These are phyloP conservation scores for Petrocephalus microphthalmus DNA, from an alignment of 2,113 vertebrate genomes.

Conservation along the genomic window DNA sequence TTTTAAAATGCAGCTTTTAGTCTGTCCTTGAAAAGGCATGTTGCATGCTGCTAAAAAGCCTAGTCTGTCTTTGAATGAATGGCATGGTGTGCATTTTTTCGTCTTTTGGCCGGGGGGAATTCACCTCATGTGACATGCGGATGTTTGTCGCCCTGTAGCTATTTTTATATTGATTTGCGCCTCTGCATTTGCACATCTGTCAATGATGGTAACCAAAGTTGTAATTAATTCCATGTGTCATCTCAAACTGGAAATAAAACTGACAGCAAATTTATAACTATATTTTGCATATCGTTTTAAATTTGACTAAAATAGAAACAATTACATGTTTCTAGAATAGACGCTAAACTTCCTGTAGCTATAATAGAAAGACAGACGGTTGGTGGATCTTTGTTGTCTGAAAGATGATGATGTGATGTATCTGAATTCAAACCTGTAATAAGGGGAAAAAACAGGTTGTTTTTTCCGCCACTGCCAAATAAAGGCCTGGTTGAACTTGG, in stretches of 20 bases:
- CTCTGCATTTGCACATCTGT: background rate
- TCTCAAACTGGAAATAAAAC: background rate
- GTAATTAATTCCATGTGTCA: background rate
- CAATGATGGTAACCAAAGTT: background rate
- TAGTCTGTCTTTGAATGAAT: background rate
- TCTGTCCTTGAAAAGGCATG: background rate
- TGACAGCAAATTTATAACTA: background rate
- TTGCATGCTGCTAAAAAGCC: background rate
- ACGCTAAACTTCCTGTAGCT: background rate
- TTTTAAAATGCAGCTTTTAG: background rate
- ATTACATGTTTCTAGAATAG: background rate
- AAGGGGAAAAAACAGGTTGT: background rate
- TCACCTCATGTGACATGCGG: background rate
- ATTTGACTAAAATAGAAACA: background rate
- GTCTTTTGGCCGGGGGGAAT: background rate
- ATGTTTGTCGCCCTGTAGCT: background rate
- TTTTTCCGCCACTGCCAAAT: background rate
- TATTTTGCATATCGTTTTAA: background rate
- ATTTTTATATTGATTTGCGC: background rate
- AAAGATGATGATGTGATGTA: slow-evolving; percentile 7
- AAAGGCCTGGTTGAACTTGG: background rate
- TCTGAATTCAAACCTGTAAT: background rate
- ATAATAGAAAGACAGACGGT: background rate
- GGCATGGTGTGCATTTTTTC: background rate
- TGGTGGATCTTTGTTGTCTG: background rate